Evolutionary conservation across 2,113 vertebrate species (phyloP).

Genomic region (Ictidomys tridecemlineatus): DNA sequence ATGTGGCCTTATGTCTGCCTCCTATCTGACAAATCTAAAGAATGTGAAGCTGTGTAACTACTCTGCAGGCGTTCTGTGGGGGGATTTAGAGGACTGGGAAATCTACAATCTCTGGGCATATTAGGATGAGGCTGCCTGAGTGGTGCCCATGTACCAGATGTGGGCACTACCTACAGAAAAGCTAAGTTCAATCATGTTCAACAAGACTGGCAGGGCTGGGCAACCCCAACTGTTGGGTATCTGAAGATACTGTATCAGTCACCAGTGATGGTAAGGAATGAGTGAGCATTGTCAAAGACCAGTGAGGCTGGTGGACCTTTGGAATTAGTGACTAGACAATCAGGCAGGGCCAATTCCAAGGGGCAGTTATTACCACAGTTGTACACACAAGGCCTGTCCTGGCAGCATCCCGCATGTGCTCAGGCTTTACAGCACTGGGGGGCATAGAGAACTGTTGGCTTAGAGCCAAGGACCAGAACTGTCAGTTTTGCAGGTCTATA

Average conservation of each 20-base stretch:
- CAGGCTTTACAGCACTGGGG: background rate
- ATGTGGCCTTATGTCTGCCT: background rate
- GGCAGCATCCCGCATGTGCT: background rate
- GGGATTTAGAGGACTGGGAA: background rate
- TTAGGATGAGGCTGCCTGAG: background rate
- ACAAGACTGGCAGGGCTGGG: background rate
- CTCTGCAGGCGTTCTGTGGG: background rate
- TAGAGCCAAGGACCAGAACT: background rate
- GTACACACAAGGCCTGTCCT: no score
- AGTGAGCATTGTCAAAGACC: background rate
- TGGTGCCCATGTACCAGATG: background rate
- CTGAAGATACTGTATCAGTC: background rate
- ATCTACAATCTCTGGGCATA: background rate
- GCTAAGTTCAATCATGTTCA: background rate
- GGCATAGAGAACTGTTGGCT: background rate
- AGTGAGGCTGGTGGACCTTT: rapidly evolving
- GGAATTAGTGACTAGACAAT: background rate
- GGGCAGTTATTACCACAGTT: no score
- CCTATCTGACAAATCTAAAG: background rate
- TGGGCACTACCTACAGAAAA: background rate
- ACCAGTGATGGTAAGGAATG: background rate
- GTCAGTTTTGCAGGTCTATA: background rate
- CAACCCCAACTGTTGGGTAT: background rate
- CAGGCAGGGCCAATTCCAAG: background rate
- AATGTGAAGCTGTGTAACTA: background rate